Percentiles rank a stretch among this genome's conserved stretches.
phyloP scores from a whole-genome alignment of 2,797 vertebrate genomes.

The Macroramphosus scolopax region DNA sequence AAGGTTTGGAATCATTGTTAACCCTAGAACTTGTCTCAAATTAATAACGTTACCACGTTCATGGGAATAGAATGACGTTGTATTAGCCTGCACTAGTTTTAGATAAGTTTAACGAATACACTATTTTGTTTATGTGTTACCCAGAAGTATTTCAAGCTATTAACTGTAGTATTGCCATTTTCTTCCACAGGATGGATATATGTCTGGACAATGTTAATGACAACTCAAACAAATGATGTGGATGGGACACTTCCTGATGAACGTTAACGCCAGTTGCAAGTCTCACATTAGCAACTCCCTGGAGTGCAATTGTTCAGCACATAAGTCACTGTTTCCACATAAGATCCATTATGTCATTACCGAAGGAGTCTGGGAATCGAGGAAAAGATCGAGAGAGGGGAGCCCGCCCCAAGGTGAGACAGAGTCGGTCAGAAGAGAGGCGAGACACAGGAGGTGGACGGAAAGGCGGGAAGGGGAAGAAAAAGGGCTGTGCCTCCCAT shows the following conservation, averaged over 20 bases:
- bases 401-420: slow-evolving; percentile 83
- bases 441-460: slow-evolving; percentile 63
- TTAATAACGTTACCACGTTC: too few relatives aligned
- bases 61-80: too few relatives aligned
- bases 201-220: slow-evolving; percentile 16
- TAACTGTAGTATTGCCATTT: slow-evolving; percentile 22
- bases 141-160: too few relatives aligned
- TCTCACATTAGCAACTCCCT: slow-evolving; percentile 16
- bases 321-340: slow-evolving; percentile 17
- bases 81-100: too few relatives aligned
- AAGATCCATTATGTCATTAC: slow-evolving; percentile 70
- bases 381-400: slow-evolving; percentile 79
- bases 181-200: slow-evolving; percentile 50
- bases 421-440: slow-evolving; percentile 81
- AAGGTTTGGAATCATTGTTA: too few relatives aligned
- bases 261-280: slow-evolving; percentile 26
- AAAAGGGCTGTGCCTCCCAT: slow-evolving; percentile 66
- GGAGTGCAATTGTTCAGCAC: slow-evolving; percentile 6
- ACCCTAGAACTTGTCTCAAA: too few relatives aligned
- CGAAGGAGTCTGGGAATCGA: slow-evolving; percentile 71
- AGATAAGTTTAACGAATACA: too few relatives aligned
- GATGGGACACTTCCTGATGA: slow-evolving; percentile 27
- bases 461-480: slow-evolving; percentile 75
- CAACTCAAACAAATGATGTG: slow-evolving; percentile 18
- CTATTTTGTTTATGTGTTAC: too few relatives aligned